phyloP scores from a whole-genome alignment of 2,888 invertebrate species.

The Lepidocyrtoides sp. region DNA sequence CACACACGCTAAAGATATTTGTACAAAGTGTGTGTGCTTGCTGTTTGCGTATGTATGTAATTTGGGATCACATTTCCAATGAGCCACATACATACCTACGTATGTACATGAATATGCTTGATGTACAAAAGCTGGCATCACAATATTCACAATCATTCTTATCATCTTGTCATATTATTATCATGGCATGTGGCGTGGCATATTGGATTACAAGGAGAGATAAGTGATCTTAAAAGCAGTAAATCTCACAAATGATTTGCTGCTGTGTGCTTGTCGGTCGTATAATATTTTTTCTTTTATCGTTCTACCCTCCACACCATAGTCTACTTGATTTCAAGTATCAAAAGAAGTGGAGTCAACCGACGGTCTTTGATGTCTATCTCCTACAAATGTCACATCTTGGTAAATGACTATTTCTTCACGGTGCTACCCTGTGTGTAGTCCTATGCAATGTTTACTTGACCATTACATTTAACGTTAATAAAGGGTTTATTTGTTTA shows the following conservation, averaged over 20 bases:
- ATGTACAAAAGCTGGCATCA: too few species aligned
- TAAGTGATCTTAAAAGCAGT: constrained; percentile 56
- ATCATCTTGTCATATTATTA: neutral
- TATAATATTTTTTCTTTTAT: constrained; percentile 17
- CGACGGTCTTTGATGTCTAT: constrained; percentile 8
- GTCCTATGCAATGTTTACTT: neutral
- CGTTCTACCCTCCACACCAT: neutral
- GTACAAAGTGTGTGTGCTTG: neutral
- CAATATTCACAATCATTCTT: neutral
- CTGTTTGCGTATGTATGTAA: neutral
- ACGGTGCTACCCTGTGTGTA: too few species aligned
- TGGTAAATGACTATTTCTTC: neutral
- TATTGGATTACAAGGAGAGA: constrained; percentile 58
- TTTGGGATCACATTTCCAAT: constrained; percentile 34
- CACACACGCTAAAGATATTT: neutral
- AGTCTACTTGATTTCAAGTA: neutral
- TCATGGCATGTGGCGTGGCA: constrained; percentile 64
- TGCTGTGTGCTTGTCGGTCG: neutral
- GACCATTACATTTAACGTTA: constrained; percentile 12
- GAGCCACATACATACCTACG: constrained; percentile 19
- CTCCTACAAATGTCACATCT: neutral
- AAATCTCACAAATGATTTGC: constrained; percentile 49
- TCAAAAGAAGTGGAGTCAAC: neutral
- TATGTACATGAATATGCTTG: neutral
- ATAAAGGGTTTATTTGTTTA: constrained; percentile 47